These are phyloP conservation scores for Palythoa caribaeorum DNA, from an alignment of 92 coral and sea anemone species.

Conservation along the genomic window DNA sequence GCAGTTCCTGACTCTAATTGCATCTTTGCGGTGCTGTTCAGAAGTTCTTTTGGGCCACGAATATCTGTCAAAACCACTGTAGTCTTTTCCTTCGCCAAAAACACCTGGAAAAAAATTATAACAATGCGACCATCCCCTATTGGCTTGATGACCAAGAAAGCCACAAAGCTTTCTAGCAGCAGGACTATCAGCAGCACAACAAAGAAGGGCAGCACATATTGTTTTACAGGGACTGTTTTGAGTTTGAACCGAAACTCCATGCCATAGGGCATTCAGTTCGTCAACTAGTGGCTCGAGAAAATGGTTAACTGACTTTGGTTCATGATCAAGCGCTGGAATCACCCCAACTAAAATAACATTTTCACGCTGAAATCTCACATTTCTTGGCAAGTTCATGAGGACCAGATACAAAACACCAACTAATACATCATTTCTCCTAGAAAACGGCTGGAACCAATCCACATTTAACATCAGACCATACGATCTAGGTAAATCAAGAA, in stretches of 20 bases:
- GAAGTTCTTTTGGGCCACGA: constrained; percentile 63
- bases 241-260: constrained; percentile 47
- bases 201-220: constrained; percentile 55
- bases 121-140: constrained; percentile 61
- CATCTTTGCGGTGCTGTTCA: constrained; percentile 60
- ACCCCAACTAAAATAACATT: constrained; percentile 63
- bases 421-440: constrained; percentile 56
- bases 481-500: constrained; percentile 40
- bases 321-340: constrained; percentile 64
- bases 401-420: constrained; percentile 55
- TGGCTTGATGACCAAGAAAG: constrained; percentile 66
- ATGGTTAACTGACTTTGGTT: constrained; percentile 56
- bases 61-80: constrained; percentile 64
- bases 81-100: constrained; percentile 55
- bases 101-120: constrained; percentile 56
- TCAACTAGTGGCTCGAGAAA: constrained; percentile 58
- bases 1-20: constrained; percentile 53
- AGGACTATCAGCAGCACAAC: constrained; percentile 65
- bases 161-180: constrained; percentile 74
- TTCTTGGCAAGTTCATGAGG: constrained; percentile 61
- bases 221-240: constrained; percentile 52
- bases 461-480: constrained; percentile 63
- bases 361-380: constrained; percentile 50
- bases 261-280: constrained; percentile 57
- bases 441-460: constrained; percentile 63